Base-by-base conservation (phyloP, 1,140 invertebrate genomes). In the Leptinotarsa lineolata region DNA sequence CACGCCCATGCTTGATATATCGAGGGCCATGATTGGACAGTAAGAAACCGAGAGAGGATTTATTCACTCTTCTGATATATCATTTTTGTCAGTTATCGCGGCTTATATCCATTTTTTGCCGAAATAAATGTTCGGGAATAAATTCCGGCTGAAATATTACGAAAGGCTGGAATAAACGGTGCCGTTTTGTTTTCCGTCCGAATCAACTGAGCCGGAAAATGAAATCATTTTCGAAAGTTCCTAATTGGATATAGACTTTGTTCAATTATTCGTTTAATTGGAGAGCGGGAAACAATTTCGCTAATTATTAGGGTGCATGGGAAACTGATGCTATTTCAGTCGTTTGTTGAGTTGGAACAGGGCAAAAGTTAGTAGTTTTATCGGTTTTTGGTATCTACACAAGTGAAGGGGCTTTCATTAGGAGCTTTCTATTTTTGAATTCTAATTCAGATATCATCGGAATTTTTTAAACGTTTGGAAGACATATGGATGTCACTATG, bases 51-150 rank as follows among this genome's bases (percentile, higher is more conserved):
- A 54, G 48, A 54, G 48, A 54, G 48, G 48, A 15, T 54, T 54
- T 18, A 54, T 54, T 54, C 48, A 54, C 48, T 54, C 48, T 54
- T 54, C 48, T 54, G 48, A 54, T 54, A 54, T 54, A 54, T 54
- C 48, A 54, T 54, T 54, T 54, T 54, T 54, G 48, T 54, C 48
- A 54, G 48, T 54, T 54, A 54, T 54, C 48, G 48, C 6, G 48
- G 48, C 48, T 54, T 54, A 54, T 54, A 54, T 54, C 48, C 48
- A 54, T 18, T 54, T 54, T 54, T 54, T 54, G 48, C 48, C 2
- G 48, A 54, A 54, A 54, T 54, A 54, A 54, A 54, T 54, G 48
- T 54, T 54, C 16, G 48, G 48, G n/a, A 54, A 54, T 54, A 54
- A 54, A 54, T 54, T 54, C 48, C 48, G 16, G 15, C n/a, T 54